Percentiles rank a stretch among this genome's conserved stretches.
Evolutionary conservation across 2,888 invertebrate species (phyloP).

Genomic region (Nowickia ferox): DNA sequence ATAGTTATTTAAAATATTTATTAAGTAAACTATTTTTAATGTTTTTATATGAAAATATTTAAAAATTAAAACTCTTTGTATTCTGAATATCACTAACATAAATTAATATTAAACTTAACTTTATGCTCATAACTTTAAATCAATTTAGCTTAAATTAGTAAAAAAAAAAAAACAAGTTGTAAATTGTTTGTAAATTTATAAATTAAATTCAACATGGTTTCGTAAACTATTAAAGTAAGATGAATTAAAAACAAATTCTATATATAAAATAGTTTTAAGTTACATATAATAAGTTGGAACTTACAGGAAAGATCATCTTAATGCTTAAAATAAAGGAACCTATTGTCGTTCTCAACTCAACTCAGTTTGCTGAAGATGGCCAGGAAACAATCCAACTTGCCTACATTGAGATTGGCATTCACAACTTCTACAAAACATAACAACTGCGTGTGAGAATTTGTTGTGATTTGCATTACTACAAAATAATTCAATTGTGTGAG

Average conservation of each 20-base stretch:
- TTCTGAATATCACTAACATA: slow-evolving; percentile 14
- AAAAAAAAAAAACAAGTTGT: slow-evolving; percentile 1
- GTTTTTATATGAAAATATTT: slow-evolving; percentile 20
- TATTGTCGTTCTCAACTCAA: too few relatives aligned
- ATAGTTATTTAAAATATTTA: background rate
- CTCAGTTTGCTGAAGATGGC: too few relatives aligned
- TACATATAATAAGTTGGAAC: background rate
- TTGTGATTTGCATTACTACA: too few relatives aligned
- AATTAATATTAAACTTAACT: background rate
- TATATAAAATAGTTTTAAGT: slow-evolving; percentile 11
- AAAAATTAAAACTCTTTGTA: slow-evolving; percentile 9
- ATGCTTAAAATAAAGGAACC: background rate
- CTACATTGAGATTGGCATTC: too few relatives aligned
- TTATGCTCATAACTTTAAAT: slow-evolving; percentile 23
- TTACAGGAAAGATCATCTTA: slow-evolving; percentile 5
- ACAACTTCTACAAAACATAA: too few relatives aligned
- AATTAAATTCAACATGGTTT: slow-evolving; percentile 69
- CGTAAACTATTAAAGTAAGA: slow-evolving; percentile 68
- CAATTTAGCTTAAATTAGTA: background rate
- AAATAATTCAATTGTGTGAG: too few relatives aligned
- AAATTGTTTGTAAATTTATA: slow-evolving; percentile 40
- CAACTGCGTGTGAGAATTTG: too few relatives aligned
- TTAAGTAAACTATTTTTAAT: slow-evolving; percentile 40
- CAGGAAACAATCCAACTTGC: too few relatives aligned
- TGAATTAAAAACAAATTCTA: background rate